These are phyloP conservation scores for Sinohyriopsis cumingii DNA, from an alignment of 2,888 invertebrate species.

Conservation along the genomic window DNA sequence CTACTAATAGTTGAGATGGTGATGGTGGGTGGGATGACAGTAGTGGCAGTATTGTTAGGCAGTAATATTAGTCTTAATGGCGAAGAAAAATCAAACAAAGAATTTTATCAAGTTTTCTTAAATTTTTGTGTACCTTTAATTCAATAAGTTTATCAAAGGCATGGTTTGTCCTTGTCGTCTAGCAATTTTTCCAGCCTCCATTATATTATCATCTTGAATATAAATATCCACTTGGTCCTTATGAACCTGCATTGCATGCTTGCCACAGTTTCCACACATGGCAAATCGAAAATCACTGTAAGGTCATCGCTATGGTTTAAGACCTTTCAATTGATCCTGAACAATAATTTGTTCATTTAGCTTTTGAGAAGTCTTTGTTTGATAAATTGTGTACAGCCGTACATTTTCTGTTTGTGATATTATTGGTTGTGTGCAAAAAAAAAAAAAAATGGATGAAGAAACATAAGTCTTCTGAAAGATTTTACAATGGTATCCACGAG, in stretches of 20 bases:
- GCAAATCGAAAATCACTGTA: constrained; percentile 58
- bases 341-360: constrained; percentile 55
- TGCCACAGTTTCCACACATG: constrained; percentile 57
- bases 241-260: constrained; percentile 55
- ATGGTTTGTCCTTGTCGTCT: constrained; percentile 33
- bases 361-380: constrained; percentile 43
- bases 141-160: constrained; percentile 14
- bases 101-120: not conserved
- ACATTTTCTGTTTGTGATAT: constrained; percentile 47
- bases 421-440: constrained; percentile 46
- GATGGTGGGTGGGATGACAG: no score
- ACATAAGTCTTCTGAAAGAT: constrained; percentile 42
- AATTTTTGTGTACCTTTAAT: not conserved
- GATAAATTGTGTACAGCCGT: constrained; percentile 51
- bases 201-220: constrained; percentile 34
- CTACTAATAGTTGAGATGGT: no score
- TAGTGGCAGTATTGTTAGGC: no score
- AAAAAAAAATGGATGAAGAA: constrained; percentile 31
- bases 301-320: constrained; percentile 55
- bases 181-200: constrained; percentile 36
- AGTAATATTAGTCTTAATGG: no score
- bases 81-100: no score
- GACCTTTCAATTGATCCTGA: constrained; percentile 56
- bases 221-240: constrained; percentile 48
- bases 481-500: constrained; percentile 39